Evolutionary conservation across 2,888 invertebrate genomes (phyloP).

Genomic region (Acanthosepion lycidas): DNA sequence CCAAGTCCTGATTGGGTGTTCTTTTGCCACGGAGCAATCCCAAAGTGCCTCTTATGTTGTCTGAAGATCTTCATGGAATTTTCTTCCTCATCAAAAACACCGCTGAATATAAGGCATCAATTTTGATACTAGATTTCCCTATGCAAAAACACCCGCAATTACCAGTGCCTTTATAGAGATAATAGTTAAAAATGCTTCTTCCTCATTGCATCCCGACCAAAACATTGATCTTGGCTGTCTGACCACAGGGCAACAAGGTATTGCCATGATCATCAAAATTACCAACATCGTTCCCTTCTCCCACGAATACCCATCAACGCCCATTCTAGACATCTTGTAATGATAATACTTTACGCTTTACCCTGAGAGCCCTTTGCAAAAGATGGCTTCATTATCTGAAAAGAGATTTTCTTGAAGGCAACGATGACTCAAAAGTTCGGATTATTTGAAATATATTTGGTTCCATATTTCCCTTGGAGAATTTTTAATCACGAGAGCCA

Average conservation of each 20-base stretch:
- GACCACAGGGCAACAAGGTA: constrained; percentile 33
- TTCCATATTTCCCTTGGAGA: constrained; percentile 24
- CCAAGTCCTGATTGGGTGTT: neutral
- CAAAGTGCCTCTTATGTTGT: neutral
- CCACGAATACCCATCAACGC: neutral
- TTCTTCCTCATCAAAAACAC: constrained; percentile 12
- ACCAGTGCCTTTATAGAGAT: neutral
- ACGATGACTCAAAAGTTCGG: constrained; percentile 33
- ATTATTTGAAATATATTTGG: constrained; percentile 33
- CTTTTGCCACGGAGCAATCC: neutral
- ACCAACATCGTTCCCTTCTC: neutral
- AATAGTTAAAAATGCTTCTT: constrained; percentile 6
- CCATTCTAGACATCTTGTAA: constrained; percentile 20
- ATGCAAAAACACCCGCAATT: constrained; percentile 2
- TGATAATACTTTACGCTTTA: neutral
- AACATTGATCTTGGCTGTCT: neutral
- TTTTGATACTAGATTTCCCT: neutral
- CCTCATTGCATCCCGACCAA: constrained; percentile 17
- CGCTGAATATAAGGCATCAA: constrained; percentile 33
- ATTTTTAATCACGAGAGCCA: neutral
- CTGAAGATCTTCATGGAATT: neutral
- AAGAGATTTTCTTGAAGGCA: constrained; percentile 9
- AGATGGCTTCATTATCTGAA: constrained; percentile 33
- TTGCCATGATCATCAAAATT: neutral
- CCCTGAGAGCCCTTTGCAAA: neutral